Conservation (phyloP, 2,797 vertebrate species). For the Mallotus villosus region DNA sequence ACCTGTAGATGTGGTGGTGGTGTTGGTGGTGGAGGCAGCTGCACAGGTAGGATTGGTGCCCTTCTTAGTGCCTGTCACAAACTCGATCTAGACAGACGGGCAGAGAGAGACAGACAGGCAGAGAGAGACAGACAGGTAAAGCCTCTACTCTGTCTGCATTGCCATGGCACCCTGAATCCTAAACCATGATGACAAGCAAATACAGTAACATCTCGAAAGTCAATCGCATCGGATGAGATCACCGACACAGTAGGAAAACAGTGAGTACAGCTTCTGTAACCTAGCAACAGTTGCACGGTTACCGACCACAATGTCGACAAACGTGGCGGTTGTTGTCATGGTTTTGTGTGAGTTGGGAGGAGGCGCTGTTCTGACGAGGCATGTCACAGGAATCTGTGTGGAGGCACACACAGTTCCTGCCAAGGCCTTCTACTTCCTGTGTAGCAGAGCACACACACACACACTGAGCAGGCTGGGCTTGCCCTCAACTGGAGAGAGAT, state of each 20-base stretch:
- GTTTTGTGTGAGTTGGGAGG: too few species aligned
- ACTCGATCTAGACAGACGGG: slow-evolving; percentile 84
- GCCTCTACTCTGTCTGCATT: too few species aligned
- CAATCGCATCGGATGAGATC: too few species aligned
- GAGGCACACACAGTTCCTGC: not conserved
- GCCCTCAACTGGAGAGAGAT: slow-evolving; percentile 18
- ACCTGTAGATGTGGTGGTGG: slow-evolving; percentile 89
- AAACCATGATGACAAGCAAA: not conserved
- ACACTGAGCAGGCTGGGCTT: slow-evolving; percentile 16
- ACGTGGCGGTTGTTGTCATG: too few species aligned
- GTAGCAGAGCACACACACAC: not conserved
- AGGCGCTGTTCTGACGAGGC: too few species aligned
- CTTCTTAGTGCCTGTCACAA: slow-evolving; percentile 96
- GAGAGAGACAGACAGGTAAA: not conserved
- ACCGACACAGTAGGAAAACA: too few species aligned
- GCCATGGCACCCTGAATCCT: not conserved
- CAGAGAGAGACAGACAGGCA: slow-evolving; percentile 14
- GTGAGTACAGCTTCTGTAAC: too few species aligned
- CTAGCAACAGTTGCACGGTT: too few species aligned
- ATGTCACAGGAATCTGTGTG: not conserved
- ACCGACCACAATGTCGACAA: too few species aligned
- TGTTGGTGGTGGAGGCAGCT: slow-evolving; percentile 81
- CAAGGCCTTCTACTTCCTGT: not conserved
- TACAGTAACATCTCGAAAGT: too few species aligned
- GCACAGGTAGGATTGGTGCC: slow-evolving; percentile 84